phyloP scores from a whole-genome alignment of 2,888 invertebrate species.

The Ischnus inquisitorius region DNA sequence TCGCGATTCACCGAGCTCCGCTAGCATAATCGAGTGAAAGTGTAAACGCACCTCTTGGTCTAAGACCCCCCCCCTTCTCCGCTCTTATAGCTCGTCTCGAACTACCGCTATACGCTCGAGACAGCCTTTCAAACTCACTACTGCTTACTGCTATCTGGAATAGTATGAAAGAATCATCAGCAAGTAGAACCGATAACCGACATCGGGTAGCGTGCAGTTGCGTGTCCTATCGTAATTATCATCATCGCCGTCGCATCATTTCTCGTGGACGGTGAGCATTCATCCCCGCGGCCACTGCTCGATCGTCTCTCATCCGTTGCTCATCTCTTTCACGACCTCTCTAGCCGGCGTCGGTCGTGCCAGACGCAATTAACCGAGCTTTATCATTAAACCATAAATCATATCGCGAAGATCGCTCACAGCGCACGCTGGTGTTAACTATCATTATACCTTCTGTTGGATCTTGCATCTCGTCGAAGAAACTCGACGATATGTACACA shows the following conservation, averaged over 20 bases:
- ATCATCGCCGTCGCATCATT: neutral
- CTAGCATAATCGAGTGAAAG: conserved; percentile 50
- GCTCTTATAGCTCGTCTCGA: neutral
- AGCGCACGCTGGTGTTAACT: neutral
- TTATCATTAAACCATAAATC: conserved; percentile 37
- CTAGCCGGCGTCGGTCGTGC: conserved; percentile 1
- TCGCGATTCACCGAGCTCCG: neutral
- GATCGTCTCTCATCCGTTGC: neutral
- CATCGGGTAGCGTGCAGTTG: conserved; percentile 21
- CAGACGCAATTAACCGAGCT: conserved; percentile 29
- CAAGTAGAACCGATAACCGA: conserved; percentile 17
- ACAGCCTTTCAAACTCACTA: neutral
- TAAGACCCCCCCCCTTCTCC: neutral
- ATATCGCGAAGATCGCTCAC: neutral
- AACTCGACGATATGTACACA: neutral
- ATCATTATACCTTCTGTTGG: neutral
- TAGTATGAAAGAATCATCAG: neutral
- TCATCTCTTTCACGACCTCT: neutral
- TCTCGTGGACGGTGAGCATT: neutral
- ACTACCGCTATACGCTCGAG: neutral
- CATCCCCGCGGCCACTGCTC: conserved; percentile 1
- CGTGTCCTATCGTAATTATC: neutral
- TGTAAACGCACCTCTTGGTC: conserved; percentile 29
- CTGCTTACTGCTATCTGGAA: neutral
- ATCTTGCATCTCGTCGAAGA: conserved; percentile 1